Evolutionary conservation across 1,140 invertebrate genomes (phyloP).

Genomic region (Calosoma granatense): DNA sequence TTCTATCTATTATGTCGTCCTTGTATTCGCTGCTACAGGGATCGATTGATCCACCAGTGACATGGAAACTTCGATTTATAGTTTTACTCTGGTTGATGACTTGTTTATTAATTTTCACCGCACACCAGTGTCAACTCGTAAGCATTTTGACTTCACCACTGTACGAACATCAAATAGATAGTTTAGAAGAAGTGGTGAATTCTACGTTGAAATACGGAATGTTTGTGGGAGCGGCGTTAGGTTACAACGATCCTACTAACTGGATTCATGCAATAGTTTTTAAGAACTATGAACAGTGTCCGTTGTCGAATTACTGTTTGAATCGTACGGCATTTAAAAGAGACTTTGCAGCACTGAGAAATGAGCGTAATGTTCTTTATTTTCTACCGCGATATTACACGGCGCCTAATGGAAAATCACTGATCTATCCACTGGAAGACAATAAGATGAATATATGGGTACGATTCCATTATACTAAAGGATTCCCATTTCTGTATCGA

Average conservation of each 20-base stretch:
- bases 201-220: background rate
- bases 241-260: background rate
- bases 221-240: background rate
- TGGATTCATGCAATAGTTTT: background rate
- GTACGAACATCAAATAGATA: background rate
- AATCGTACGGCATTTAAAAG: background rate
- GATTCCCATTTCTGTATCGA: background rate
- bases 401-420: background rate
- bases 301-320: background rate
- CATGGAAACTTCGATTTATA: background rate
- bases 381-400: background rate
- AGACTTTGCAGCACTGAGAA: background rate
- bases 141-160: background rate
- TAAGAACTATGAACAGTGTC: background rate
- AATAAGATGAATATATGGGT: background rate
- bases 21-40: background rate
- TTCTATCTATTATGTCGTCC: background rate
- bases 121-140: background rate
- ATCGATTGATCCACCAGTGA: background rate
- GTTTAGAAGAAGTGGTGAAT: background rate
- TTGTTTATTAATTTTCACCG: background rate
- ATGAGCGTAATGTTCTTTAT: background rate
- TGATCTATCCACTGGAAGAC: background rate
- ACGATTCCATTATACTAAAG: background rate
- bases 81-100: background rate